Base-by-base conservation (phyloP, 1,140 invertebrate genomes). In the Procambarus virginalis region DNA sequence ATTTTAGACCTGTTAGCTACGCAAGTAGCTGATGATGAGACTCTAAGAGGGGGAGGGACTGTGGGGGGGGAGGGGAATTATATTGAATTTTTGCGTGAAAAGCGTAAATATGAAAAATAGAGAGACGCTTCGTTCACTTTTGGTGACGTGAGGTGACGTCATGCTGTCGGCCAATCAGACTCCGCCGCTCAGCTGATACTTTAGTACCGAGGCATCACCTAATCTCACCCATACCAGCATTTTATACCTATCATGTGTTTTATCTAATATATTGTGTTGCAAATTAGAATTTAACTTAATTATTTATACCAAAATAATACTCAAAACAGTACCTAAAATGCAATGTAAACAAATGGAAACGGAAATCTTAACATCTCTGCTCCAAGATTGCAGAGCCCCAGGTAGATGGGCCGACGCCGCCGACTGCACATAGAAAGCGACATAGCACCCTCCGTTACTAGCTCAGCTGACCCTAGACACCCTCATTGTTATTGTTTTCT, bases 381-480 rank as follows among this genome's bases (percentile, higher is more conserved):
- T 73, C 60, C 49, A 80, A 88, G 78, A 88, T 55, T 73, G 46
- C 22, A 68, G 77, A 88, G 86, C 86, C 86, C 79, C 86, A 88
- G 12, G 45, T 75, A 70, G 64, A 76, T 48, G 86, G 78, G 68
- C 86, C 79, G 48, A 79, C 86, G 78, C 86, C 86, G 86, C 86
- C 86, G 86, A 81, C 86, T 73, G 10, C 79, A 80, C 86, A 88
- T 88, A 88, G 86, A 87, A 87, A 87, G 85, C 85, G 80, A 80
- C 77, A 87, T 87, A 87, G 85, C 64, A 75, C 34, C 60, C 2
- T 55, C 68, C 73, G 64, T 64, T 87, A 51, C 85, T 82, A 70
- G 22, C 77, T 73, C 79, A 75, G 64, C 60, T 73, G 48, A 55
- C 86, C 10, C 9, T 5, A 68, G 4, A 6, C n/a, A 20, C 75